Base-by-base conservation (phyloP, 2,888 invertebrate genomes). In the Heliothis peltigera region DNA sequence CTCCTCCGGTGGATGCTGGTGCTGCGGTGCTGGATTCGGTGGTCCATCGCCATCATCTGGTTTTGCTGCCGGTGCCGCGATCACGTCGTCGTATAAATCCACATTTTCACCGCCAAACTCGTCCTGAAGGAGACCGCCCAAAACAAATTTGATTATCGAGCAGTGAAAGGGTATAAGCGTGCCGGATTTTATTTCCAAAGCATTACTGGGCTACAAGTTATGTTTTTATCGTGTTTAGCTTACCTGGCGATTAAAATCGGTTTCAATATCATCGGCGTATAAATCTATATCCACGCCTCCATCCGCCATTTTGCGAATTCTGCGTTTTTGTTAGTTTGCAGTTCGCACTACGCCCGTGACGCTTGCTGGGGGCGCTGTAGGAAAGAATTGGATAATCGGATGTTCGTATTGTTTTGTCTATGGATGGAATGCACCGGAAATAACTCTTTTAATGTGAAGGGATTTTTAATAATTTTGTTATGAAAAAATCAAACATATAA, bases 251-350 rank as follows among this genome's bases (percentile, higher is more conserved):
- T 94, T 95, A 95, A 99, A 99, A 96, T 98, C 98, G 89, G 98
- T 98, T 95, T 98, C 99, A 91, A 99, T 97, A 96, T 99, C 98
- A 92, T 99, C 99, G 83, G 98, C 98, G 95, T 99, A 99, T 87
- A 99, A 96, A 97, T 99, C 99, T 95, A 99, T 98, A 96, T 99
- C 99, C 91, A 97, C 97, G 96, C 98, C 97, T 96, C 98, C 95
- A 95, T 98, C 98, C 96, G 98, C 98, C 98, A 98, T 98, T 96
- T 94, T 93, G 89, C 90, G 87, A 89, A 87, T 68, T 68, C 17
- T 49, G 15, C 35, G 35, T 15, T 39, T 4, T n/a, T n/a, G 15
- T 39, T 39, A 39, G 39, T 39, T n/a, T n/a, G 5, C n/a, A 39
- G 39, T 39, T n/a, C 39, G 5, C n/a, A n/a, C 53, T 47, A n/a